Evolutionary conservation across 2,797 vertebrate species (phyloP), one percentile per base, ranked within the genome.

Genomic region (Toxotes lorentzi): DNA sequence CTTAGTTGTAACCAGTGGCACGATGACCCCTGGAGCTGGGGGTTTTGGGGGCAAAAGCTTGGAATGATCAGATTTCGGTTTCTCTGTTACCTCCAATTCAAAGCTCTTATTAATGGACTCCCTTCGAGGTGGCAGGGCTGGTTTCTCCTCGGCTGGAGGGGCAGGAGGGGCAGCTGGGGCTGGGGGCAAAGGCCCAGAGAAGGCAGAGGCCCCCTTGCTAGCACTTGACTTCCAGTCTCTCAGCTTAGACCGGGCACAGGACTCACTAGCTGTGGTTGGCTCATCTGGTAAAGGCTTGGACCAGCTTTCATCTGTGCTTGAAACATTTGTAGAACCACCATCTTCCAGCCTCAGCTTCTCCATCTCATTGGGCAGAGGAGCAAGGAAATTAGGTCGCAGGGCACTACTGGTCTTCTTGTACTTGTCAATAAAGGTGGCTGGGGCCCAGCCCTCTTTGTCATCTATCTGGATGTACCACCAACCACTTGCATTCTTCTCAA

Each of bases 401-500:
- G 97, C 97, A 0, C 90, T 99, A 88, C 97, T 99, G 73, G 97
- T 99, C 92, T 99, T 99, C 94, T 99, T 99, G 91, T 99, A 99
- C 83, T 99, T 99, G 73, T 99, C 98, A 7, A 99, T 98, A 92
- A 98, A 99, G 0, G 96, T 99, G 60, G 96, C 95, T 0, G 98
- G 98, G 77, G 98, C 98, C 98, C 98, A 99, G 24, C 98, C 98
- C 83, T 99, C 98, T 87, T 97, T 97, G 14, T 99, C 97, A 13
- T 98, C 98, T 0, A 99, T 99, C 93, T 99, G 98, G 91, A 99
- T 99, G 90, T 99, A 99, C 98, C 98, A 99, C 98, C 98, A 99
- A 66, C 98, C 98, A 0, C 97, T 98, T 62, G 96, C 84, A 83
- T 99, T 99, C 94, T 99, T 99, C 86, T 99, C 98, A 24, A 99